phyloP scores from a whole-genome alignment of 2,797 vertebrate genomes.

The Spinus pinus region DNA sequence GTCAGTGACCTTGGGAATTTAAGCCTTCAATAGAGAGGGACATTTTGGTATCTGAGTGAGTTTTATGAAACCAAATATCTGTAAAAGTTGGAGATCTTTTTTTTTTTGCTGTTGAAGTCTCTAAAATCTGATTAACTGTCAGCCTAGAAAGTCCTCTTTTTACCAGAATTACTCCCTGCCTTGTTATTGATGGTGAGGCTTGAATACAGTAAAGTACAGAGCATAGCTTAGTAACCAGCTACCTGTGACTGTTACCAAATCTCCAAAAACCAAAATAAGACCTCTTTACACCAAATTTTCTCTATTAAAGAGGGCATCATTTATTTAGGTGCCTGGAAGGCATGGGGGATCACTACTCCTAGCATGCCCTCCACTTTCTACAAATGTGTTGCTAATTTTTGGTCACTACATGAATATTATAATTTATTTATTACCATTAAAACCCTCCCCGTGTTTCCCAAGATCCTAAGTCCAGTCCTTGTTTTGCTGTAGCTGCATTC shows the following conservation, averaged over 20 bases:
- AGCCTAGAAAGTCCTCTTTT: neutral
- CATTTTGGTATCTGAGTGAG: neutral
- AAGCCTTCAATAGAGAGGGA: neutral
- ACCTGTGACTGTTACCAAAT: neutral
- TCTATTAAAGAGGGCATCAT: neutral
- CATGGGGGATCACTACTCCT: neutral
- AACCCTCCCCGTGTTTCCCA: neutral
- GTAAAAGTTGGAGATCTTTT: neutral
- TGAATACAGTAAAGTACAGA: neutral
- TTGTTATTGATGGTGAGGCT: neutral
- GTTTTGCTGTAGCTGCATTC: neutral
- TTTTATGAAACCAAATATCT: neutral
- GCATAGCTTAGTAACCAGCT: neutral
- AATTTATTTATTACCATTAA: neutral
- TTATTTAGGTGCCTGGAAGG: neutral
- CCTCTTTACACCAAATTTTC: neutral
- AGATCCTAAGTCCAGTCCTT: neutral
- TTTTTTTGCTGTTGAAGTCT: neutral
- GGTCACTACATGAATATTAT: neutral
- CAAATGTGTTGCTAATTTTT: neutral
- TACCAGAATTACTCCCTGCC: neutral
- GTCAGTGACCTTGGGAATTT: neutral
- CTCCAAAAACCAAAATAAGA: fast-evolving
- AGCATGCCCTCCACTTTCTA: neutral
- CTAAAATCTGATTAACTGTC: neutral